Evolutionary conservation across 1,140 invertebrate species (phyloP), one percentile per base, ranked within the genome.

Genomic region (Mercenaria mercenaria): DNA sequence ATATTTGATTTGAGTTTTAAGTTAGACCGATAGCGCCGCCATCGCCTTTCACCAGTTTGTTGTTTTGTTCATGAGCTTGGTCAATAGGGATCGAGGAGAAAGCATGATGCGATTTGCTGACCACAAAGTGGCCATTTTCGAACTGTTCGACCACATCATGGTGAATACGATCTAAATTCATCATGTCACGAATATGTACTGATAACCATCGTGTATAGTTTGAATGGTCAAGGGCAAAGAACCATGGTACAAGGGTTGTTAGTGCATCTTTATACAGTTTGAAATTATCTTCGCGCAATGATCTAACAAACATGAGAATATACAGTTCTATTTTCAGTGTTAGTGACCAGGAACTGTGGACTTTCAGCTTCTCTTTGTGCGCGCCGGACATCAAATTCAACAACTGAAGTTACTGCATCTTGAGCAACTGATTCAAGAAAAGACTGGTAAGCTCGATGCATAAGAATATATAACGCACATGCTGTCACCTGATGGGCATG

Each of bases 131-230:
- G 18, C 91, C 92, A 47, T 59, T 18, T 29, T 39, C 4, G 74
- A 93, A 92, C 72, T 93, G 79, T 39, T 26, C 26, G 29, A 0
- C 18, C 20, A 92, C 82, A n/a, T 89, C 80, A 0, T 89, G 90
- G 56, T 89, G 41, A 41, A 6, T 69, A 4, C 50, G 15, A 26
- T 89, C 50, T 4, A 89, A 59, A 8, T 29, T 32, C 34, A 76
- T 23, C 81, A 92, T 91, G 74, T 91, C 91, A 34, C 84, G 29
- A 32, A 94, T 11, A 83, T 93, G 92, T 18, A 94, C 90, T 32
- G 93, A 89, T 32, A 93, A n/a, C 88, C 89, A 90, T 32, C 92
- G 37, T 47, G 93, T 87, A 89, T 94, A 95, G 81, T 93, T 90
- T n/a, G 82, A 43, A 67, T 93, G 91, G 82, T 93, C 91, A 18